Evolutionary conservation across 1,140 invertebrate species (phyloP).

Genomic region (Drosophila nigromelanica): DNA sequence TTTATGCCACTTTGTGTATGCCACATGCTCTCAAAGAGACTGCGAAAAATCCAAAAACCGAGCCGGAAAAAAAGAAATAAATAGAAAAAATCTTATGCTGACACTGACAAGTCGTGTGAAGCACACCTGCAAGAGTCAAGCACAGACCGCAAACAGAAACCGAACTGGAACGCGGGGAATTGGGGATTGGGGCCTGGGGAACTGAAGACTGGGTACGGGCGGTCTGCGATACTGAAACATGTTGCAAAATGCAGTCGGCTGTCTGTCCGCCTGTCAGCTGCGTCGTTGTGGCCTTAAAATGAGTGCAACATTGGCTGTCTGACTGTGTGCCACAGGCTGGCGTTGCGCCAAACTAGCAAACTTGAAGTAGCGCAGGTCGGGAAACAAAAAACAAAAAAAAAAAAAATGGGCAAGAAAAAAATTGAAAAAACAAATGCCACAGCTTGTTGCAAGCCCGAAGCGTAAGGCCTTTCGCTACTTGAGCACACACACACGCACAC

Average conservation of each 20-base stretch:
- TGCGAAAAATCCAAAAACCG: constrained; percentile 2
- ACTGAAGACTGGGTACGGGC: constrained; percentile 24
- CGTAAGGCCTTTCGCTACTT: constrained; percentile 77
- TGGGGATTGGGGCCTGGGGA: constrained; percentile 9
- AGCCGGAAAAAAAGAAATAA: constrained; percentile 30
- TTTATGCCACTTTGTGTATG: constrained; percentile 37
- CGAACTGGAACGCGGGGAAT: constrained; percentile 18
- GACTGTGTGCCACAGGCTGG: constrained; percentile 53
- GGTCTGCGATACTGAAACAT: constrained; percentile 52
- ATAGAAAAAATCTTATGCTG: constrained; percentile 49
- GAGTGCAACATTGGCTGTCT: constrained; percentile 70
- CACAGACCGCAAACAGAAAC: constrained; percentile 58
- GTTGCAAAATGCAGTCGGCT: constrained; percentile 67
- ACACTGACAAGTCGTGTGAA: constrained; percentile 82
- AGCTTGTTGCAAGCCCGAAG: constrained; percentile 63
- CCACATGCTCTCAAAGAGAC: constrained; percentile 38
- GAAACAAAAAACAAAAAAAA: constrained; percentile 10
- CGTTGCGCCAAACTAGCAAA: constrained; percentile 68
- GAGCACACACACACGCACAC: constrained; percentile 62
- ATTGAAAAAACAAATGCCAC: constrained; percentile 66
- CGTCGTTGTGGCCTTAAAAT: constrained; percentile 72
- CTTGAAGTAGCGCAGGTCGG: constrained; percentile 51
- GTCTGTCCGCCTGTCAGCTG: constrained; percentile 45
- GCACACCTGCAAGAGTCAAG: constrained; percentile 77
- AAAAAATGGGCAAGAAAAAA: constrained; percentile 20